Percentiles rank a stretch among this genome's conserved stretches.
phyloP scores from a whole-genome alignment of 1,140 invertebrate genomes.

The Neodiprion pinetum region DNA sequence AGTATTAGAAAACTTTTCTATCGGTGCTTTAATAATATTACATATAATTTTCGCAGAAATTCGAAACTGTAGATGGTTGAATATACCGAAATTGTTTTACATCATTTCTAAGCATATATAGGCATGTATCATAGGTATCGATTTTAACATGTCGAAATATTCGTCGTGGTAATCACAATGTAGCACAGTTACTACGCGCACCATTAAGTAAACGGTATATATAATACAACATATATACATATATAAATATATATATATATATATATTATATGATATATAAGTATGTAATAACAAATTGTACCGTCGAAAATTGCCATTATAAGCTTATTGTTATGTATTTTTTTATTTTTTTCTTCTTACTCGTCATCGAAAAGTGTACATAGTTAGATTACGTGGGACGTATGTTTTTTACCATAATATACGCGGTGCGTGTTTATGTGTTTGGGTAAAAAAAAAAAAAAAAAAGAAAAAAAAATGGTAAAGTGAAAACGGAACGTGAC shows the following conservation, averaged over 20 bases:
- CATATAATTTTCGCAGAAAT: background rate
- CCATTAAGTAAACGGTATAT: slow-evolving; percentile 12
- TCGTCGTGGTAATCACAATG: slow-evolving; percentile 50
- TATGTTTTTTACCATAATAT: too few relatives aligned
- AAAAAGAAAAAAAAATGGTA: too few relatives aligned
- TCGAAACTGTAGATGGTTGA: background rate
- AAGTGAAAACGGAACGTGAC: too few relatives aligned
- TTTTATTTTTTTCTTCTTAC: slow-evolving; percentile 23
- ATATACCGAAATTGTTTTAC: background rate
- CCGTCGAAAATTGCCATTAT: too few relatives aligned
- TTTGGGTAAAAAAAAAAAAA: too few relatives aligned
- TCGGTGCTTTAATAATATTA: slow-evolving; percentile 17
- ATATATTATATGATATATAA: slow-evolving; percentile 19
- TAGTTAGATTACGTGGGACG: too few relatives aligned
- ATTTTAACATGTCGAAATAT: background rate
- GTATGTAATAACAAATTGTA: background rate
- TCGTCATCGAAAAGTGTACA: slow-evolving; percentile 28
- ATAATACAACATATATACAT: background rate
- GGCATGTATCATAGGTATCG: background rate
- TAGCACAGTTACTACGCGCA: slow-evolving; percentile 46
- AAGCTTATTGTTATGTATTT: too few relatives aligned
- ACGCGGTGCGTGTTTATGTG: too few relatives aligned
- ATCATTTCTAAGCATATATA: background rate
- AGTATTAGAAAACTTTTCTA: slow-evolving; percentile 17
- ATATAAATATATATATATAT: background rate